Evolutionary conservation across 2,888 invertebrate genomes (phyloP).

Genomic region (Lutraria lutraria): DNA sequence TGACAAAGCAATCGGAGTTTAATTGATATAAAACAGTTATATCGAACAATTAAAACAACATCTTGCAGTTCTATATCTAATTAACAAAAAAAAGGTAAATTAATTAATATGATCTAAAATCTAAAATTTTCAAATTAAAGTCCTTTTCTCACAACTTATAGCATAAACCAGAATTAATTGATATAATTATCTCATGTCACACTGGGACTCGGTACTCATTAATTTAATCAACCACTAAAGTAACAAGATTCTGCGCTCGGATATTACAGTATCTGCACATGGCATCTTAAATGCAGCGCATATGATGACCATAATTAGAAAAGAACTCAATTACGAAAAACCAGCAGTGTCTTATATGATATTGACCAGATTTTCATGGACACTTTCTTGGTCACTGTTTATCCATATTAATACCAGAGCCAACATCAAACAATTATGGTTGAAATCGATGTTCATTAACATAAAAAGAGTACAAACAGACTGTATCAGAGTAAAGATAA

Average conservation of each 20-base stretch:
- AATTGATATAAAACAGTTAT: too few species aligned
- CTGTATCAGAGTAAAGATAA: background rate
- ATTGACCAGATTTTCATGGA: background rate
- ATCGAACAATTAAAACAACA: too few species aligned
- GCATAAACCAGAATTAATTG: background rate
- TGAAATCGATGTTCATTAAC: slow-evolving; percentile 6
- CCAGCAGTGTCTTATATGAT: background rate
- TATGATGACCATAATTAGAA: background rate
- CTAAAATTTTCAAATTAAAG: background rate
- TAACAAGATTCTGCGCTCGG: background rate
- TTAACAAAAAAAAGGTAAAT: background rate
- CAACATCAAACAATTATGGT: background rate
- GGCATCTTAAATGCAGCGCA: background rate
- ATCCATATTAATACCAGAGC: background rate
- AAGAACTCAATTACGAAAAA: slow-evolving; percentile 5
- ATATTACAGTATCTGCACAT: slow-evolving; percentile 9
- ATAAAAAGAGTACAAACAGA: slow-evolving; percentile 1
- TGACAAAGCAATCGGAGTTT: too few species aligned
- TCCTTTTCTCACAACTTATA: background rate
- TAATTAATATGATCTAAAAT: background rate
- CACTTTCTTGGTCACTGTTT: background rate
- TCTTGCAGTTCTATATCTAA: background rate
- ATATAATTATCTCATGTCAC: background rate
- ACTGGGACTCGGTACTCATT: background rate
- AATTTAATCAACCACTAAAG: background rate